A percentile compares a stretch with the other conserved stretches of the same genome.
Evolutionary conservation across 2,888 invertebrate genomes (phyloP).

Genomic region (Diarsia dahlii): DNA sequence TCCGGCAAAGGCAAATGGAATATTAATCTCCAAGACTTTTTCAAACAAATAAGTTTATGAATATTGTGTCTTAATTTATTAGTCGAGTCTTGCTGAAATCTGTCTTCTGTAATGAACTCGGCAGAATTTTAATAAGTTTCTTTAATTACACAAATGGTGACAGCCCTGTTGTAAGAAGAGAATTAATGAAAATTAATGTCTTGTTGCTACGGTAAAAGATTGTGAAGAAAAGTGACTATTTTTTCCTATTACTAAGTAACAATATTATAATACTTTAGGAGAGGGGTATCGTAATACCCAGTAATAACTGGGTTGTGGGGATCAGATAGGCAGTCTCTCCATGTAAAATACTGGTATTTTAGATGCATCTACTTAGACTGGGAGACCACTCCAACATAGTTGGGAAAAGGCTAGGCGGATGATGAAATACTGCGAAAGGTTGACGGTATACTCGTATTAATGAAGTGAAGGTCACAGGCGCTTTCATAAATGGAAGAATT

Average conservation of each 20-base stretch:
- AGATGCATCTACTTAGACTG: no score
- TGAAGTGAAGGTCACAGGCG: not conserved
- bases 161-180: slow-evolving; percentile 9
- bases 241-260: not conserved
- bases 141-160: slow-evolving; percentile 34
- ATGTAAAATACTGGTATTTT: no score
- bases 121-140: slow-evolving; percentile 51
- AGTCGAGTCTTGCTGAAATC: slow-evolving; percentile 64
- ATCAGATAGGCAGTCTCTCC: no score
- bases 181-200: slow-evolving; percentile 18
- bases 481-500: not conserved
- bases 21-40: slow-evolving; percentile 62
- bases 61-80: slow-evolving; percentile 52
- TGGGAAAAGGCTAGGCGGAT: no score
- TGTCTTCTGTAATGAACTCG: slow-evolving; percentile 75
- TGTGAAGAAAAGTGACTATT: not conserved
- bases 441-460: not conserved
- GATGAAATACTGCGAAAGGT: no score
- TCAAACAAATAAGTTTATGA: slow-evolving; percentile 57
- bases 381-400: no score
- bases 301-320: no score
- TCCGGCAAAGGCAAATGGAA: slow-evolving; percentile 32
- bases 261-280: no score
- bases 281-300: no score
- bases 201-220: slow-evolving; percentile 2